phyloP scores from a whole-genome alignment of 2,888 invertebrate species.

The Pediacus dermestoides region DNA sequence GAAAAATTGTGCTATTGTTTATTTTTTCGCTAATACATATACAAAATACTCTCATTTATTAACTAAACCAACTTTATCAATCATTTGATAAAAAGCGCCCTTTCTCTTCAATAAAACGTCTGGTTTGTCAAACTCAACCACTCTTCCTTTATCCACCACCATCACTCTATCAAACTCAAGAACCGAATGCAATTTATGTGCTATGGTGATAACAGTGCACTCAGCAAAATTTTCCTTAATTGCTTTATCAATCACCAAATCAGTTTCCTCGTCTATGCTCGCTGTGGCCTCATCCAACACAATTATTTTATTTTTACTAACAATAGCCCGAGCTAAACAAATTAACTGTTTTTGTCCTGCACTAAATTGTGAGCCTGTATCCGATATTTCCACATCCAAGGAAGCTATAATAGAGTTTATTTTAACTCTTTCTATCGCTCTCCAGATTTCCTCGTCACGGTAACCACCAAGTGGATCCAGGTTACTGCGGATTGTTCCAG shows the following conservation, averaged over 20 bases:
- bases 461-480: conserved; percentile 80
- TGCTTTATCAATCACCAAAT: conserved; percentile 70
- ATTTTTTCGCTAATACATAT: too few relatives aligned
- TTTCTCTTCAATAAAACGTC: conserved; percentile 47
- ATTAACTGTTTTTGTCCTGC: conserved; percentile 61
- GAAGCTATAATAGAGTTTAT: conserved; percentile 55
- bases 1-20: too few relatives aligned
- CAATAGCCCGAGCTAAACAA: conserved; percentile 62
- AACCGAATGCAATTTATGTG: conserved; percentile 78
- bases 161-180: conserved; percentile 80
- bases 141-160: conserved; percentile 75
- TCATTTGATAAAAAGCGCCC: conserved; percentile 63
- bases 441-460: conserved; percentile 74
- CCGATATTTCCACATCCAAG: conserved; percentile 25
- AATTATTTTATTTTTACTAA: conserved; percentile 45
- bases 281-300: conserved; percentile 71
- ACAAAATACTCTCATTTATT: too few relatives aligned
- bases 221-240: conserved; percentile 69
- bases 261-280: conserved; percentile 75
- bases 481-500: conserved; percentile 79
- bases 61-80: conserved; percentile 50
- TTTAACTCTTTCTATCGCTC: conserved; percentile 74
- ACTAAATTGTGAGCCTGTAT: conserved; percentile 48
- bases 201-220: conserved; percentile 79
- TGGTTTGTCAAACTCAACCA: conserved; percentile 76